A percentile compares a stretch with the other conserved stretches of the same genome.
phyloP scores from a whole-genome alignment of 1,140 invertebrate genomes.

The Yoshiicerus persimilis region DNA sequence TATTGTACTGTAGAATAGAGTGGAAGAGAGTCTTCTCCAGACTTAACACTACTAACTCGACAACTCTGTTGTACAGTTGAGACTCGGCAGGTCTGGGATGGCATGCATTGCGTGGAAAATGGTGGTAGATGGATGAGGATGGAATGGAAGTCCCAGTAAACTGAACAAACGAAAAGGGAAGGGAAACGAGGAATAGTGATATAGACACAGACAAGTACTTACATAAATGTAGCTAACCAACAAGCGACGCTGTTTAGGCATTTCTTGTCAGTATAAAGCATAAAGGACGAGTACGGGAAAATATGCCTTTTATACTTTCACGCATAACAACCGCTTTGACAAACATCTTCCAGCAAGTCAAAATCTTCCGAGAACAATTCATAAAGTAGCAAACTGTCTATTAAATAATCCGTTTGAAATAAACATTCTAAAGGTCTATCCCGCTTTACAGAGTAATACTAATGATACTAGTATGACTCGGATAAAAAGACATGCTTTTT shows the following conservation, averaged over 20 bases:
- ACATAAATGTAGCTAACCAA: neutral
- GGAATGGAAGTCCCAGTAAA: constrained; percentile 1
- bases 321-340: neutral
- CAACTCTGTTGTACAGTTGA: no score
- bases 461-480: neutral
- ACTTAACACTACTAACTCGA: neutral
- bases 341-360: neutral
- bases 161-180: neutral
- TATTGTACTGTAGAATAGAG: neutral
- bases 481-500: neutral
- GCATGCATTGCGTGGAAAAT: constrained; percentile 24
- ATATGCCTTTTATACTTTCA: neutral
- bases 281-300: no score
- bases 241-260: neutral
- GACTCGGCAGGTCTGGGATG: neutral
- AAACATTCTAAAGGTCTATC: neutral
- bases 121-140: constrained; percentile 22
- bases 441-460: neutral
- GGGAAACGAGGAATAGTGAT: neutral
- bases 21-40: neutral
- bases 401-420: constrained; percentile 8
- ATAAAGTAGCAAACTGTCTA: constrained; percentile 13
- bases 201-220: neutral
- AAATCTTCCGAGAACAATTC: constrained; percentile 17
- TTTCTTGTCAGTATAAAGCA: neutral